Base-by-base conservation (phyloP, 2,113 vertebrate genomes). In the Scatophagus argus region DNA sequence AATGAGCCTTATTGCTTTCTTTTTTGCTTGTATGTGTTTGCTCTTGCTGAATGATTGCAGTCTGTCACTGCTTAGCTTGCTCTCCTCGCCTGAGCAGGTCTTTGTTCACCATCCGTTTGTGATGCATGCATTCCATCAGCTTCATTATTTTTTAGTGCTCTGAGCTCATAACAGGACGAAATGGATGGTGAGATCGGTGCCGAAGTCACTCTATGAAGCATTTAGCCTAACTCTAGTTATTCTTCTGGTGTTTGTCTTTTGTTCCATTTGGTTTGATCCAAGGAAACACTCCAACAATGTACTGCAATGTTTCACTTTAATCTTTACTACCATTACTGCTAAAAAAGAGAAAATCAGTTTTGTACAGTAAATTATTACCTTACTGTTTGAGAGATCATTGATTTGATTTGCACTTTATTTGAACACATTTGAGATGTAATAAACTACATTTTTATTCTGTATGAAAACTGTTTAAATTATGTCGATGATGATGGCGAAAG, bases 331-430 rank as follows among this genome's bases (percentile, higher is more conserved):
- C 54, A 65, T 47, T 79, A 56, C 38, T 75, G 62, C 41, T 69
- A 34, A 49, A 61, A 21, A 68, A 27, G 25, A 65, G 39, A 49
- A 39, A 7, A 74, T 8, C 4, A 0, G 5, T 83, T 84, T 86
- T 89, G 74, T 82, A 88, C 62, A 77, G 75, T 74, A 74, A 66
- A 60, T 43, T 49, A 71, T 74, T 39, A 74, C 82, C 19, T 51
- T 67, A 31, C 81, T 84, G 79, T 87, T 85, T 81, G 81, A 91
- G 31, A 67, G 55, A 78, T 32, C 63, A 61, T 68, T 81, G 38
- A 80, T 74, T 87, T 88, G 41, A 86, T 87, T 83, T 89, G 82
- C 81, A 89, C 69, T 87, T 88, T 83, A 91, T 27, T 83, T 83
- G 59, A 84, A 82, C 63, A 61, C 44, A 81, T 12, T 23, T 59